Conservation (phyloP, 2,113 vertebrate species). For the Phyllostomus discolor region DNA sequence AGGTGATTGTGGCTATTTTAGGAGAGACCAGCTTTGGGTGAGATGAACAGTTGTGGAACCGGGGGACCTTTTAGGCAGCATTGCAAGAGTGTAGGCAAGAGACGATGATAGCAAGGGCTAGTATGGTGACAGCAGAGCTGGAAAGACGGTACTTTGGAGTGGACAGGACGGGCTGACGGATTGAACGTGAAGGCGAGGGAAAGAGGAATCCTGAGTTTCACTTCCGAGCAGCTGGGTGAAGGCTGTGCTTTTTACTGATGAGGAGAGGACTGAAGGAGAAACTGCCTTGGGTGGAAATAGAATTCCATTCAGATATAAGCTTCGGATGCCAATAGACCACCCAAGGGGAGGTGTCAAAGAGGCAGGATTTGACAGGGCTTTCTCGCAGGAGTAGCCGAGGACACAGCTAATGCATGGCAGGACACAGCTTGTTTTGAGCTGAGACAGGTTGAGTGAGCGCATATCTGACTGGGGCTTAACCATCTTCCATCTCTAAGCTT, state of each 20-base stretch:
- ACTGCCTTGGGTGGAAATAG: background rate
- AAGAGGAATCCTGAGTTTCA: background rate
- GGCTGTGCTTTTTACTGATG: background rate
- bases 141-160: background rate
- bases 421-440: background rate
- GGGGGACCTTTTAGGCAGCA: background rate
- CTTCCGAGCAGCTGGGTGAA: background rate
- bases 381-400: background rate
- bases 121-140: background rate
- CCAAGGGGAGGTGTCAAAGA: background rate
- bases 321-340: background rate
- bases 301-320: background rate
- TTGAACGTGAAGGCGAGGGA: background rate
- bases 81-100: background rate
- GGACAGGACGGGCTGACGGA: background rate
- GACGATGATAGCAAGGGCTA: too few relatives aligned
- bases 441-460: conserved; percentile 64
- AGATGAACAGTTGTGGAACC: background rate
- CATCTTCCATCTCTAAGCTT: conserved; percentile 51
- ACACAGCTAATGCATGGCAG: conserved; percentile 23
- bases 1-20: background rate
- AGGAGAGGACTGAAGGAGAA: background rate
- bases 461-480: conserved; percentile 68
- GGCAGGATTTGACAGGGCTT: background rate
- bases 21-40: background rate